Evolutionary conservation across 2,888 invertebrate genomes (phyloP), one percentile per base, ranked within the genome.

Genomic region (Dryococelus australis): DNA sequence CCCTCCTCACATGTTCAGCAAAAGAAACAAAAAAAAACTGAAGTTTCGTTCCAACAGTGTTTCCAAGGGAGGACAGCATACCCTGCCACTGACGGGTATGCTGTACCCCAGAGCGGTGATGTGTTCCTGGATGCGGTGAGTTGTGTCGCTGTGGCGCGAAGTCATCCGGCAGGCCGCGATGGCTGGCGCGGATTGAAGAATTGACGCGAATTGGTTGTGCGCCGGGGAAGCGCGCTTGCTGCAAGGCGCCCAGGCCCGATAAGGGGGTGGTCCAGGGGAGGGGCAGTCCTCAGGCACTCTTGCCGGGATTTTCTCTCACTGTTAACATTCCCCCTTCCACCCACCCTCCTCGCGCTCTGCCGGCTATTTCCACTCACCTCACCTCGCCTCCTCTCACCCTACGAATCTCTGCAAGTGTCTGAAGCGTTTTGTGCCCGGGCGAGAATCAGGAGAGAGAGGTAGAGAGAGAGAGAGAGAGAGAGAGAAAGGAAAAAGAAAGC

Each of bases 301-400:
- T 65, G 20, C 65, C 20, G 16, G 83, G 83, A 83, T 83, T 83
- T 83, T 35, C 83, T 83, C 43, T 83, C 83, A 83, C 83, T 83
- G 83, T 83, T 83, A 83, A 83, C 83, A 35, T 35, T 83, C 28
- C 83, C 35, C 35, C 83, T 35, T 0, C 28, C 24, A 35, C 27
- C 80, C 80, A 80, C 83, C 35, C 83, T n/a, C 83, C 43, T 35
- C 35, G 4, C 35, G 1, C 35, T 35, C 1, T 35, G 35, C 35
- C 20, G 65, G 65, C 28, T 80, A 26, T 80, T 80, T 80, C 80
- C 28, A 27, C 28, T 80, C 80, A 26, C 28, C 26, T 80, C 12
- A 9, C 8, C 28, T 80, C 80, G 9, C 28, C 26, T 80, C 12
- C 0, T 24, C 80, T 28, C 8, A 5, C 80, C 28, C 35, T 35